Conservation (phyloP, 92 coral and sea anemone species). For the Palythoa caribaeorum region DNA sequence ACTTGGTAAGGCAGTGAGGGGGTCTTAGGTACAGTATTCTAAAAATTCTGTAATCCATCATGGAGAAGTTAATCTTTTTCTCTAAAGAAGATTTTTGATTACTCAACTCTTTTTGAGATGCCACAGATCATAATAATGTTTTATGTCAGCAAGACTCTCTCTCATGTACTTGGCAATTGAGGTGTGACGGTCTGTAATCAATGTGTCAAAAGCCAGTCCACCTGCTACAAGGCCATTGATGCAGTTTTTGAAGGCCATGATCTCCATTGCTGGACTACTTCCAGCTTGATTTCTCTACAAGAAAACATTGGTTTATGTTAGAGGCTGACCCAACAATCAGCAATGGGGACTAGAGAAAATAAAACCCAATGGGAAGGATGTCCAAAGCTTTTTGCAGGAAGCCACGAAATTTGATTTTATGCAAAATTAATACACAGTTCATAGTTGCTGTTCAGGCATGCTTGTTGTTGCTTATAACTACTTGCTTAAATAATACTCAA, state of each 20-base stretch:
- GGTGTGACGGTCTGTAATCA: constrained; percentile 14
- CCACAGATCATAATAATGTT: constrained; percentile 26
- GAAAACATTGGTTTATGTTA: constrained; percentile 1
- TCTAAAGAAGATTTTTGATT: neutral
- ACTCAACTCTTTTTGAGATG: neutral
- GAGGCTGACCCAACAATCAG: neutral
- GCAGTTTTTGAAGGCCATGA: constrained; percentile 67
- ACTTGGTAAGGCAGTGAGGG: neutral
- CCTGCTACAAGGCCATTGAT: constrained; percentile 43
- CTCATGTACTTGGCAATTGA: constrained; percentile 34
- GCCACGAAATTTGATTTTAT: neutral
- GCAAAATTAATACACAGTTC: neutral
- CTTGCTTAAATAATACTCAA: neutral
- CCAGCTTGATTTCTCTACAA: constrained; percentile 76
- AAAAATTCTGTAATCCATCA: neutral
- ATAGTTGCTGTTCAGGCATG: constrained; percentile 4
- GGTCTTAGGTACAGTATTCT: no score
- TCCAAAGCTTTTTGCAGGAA: neutral
- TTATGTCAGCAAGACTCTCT: constrained; percentile 7
- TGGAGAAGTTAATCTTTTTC: constrained; percentile 2
- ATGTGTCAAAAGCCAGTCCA: constrained; percentile 15
- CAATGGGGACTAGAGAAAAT: neutral
- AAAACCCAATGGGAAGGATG: neutral
- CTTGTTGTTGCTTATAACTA: neutral
- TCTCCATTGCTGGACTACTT: constrained; percentile 69